phyloP scores from a whole-genome alignment of 2,888 invertebrate species.

The Mythimna lalbum region DNA sequence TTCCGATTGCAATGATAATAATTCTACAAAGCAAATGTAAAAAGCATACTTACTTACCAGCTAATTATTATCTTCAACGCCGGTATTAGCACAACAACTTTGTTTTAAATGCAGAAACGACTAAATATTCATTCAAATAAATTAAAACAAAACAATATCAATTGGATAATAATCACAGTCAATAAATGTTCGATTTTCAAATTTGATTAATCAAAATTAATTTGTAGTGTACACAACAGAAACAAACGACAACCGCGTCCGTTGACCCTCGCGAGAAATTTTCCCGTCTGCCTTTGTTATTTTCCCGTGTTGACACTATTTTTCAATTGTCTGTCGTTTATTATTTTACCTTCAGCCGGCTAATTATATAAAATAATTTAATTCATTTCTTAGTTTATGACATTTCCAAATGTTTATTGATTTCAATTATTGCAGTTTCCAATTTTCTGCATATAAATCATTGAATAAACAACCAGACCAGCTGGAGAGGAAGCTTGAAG shows the following conservation, averaged over 20 bases:
- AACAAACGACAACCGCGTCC: conserved; percentile 54
- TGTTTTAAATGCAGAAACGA: neutral
- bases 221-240: conserved; percentile 59
- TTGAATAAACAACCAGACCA: too few relatives aligned
- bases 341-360: neutral
- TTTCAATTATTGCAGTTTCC: neutral
- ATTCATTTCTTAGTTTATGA: too few relatives aligned
- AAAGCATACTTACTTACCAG: conserved; percentile 56
- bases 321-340: neutral
- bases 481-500: too few relatives aligned
- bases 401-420: neutral
- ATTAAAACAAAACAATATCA: conserved; percentile 35
- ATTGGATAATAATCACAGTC: conserved; percentile 14
- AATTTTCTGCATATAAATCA: too few relatives aligned
- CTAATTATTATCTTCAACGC: conserved; percentile 41
- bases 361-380: neutral
- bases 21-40: neutral
- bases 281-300: conserved; percentile 25
- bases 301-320: conserved; percentile 53
- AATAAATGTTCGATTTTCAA: conserved; percentile 16
- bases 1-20: neutral
- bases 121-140: neutral
- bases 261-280: conserved; percentile 52
- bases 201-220: conserved; percentile 18
- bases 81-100: conserved; percentile 45